A percentile compares a stretch with the other conserved stretches of the same genome.
These are phyloP conservation scores for Tineola bisselliella DNA, from an alignment of 2,888 invertebrate genomes.

Conservation along the genomic window DNA sequence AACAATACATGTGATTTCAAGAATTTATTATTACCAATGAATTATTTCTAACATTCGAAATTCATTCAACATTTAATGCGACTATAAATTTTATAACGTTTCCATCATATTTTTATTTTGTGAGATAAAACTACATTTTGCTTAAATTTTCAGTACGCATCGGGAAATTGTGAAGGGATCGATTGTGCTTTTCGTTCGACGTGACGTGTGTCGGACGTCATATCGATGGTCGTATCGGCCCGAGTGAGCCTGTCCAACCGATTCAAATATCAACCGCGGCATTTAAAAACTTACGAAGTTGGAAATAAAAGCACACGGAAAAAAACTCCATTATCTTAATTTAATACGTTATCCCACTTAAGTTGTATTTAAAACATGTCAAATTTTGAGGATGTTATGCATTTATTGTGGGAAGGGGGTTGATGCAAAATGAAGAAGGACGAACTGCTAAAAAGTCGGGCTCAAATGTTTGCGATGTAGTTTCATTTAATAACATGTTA, in stretches of 20 bases:
- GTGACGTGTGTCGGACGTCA: constrained; percentile 12
- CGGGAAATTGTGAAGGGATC: constrained; percentile 1
- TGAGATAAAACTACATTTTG: not conserved
- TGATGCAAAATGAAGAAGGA: too few relatives aligned
- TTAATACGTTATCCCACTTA: not conserved
- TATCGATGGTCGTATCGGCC: constrained; percentile 10
- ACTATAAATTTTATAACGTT: constrained; percentile 14
- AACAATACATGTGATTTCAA: not conserved
- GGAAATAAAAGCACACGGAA: not conserved
- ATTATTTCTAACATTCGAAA: too few relatives aligned
- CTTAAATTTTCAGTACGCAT: constrained; percentile 11
- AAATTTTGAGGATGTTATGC: too few relatives aligned
- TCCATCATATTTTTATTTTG: not conserved
- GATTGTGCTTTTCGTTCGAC: constrained; percentile 6
- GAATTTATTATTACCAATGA: too few relatives aligned
- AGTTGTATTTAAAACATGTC: too few relatives aligned
- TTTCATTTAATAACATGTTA: too few relatives aligned
- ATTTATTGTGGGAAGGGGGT: too few relatives aligned
- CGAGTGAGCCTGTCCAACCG: not conserved
- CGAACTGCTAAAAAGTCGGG: too few relatives aligned
- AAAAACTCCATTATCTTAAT: not conserved
- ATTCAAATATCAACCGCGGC: not conserved
- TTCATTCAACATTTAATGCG: too few relatives aligned
- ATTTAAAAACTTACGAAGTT: constrained; percentile 3
- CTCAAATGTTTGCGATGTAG: too few relatives aligned